phyloP scores from a whole-genome alignment of 1,140 invertebrate genomes.

The Hylyphantes graminicola region DNA sequence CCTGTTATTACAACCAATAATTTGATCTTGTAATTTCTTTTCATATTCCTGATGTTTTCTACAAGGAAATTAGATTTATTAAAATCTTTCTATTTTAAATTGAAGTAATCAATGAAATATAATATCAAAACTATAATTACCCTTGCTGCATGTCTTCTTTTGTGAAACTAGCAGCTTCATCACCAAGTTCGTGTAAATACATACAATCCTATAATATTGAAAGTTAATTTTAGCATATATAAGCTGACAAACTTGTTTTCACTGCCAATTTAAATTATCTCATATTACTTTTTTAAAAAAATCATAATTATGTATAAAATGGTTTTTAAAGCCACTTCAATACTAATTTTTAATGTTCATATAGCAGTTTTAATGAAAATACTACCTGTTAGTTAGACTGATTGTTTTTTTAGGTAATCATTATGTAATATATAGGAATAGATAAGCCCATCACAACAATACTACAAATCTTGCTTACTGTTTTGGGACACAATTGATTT shows the following conservation, averaged over 20 bases:
- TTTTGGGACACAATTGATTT: slow-evolving; percentile 95
- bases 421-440: neutral
- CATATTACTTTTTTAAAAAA: too few species aligned
- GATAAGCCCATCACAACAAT: neutral
- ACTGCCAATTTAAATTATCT: too few species aligned
- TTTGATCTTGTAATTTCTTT: slow-evolving; percentile 58
- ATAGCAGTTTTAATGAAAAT: too few species aligned
- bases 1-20: slow-evolving; percentile 47
- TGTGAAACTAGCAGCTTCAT: slow-evolving; percentile 95
- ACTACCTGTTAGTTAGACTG: too few species aligned
- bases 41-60: slow-evolving; percentile 59
- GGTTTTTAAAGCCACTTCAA: too few species aligned
- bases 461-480: slow-evolving; percentile 68
- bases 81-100: slow-evolving; percentile 2
- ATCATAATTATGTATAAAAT: too few species aligned
- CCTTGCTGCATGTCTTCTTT: slow-evolving; percentile 99
- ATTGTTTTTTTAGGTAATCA: too few species aligned
- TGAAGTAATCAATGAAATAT: neutral
- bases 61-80: neutral
- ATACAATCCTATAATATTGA: slow-evolving; percentile 84
- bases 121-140: slow-evolving; percentile 60
- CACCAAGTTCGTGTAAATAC: slow-evolving; percentile 98
- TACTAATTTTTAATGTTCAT: too few species aligned
- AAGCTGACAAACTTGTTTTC: too few species aligned
- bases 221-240: too few species aligned